Base-by-base conservation (phyloP, 2,888 invertebrate genomes). In the Apamea monoglypha region DNA sequence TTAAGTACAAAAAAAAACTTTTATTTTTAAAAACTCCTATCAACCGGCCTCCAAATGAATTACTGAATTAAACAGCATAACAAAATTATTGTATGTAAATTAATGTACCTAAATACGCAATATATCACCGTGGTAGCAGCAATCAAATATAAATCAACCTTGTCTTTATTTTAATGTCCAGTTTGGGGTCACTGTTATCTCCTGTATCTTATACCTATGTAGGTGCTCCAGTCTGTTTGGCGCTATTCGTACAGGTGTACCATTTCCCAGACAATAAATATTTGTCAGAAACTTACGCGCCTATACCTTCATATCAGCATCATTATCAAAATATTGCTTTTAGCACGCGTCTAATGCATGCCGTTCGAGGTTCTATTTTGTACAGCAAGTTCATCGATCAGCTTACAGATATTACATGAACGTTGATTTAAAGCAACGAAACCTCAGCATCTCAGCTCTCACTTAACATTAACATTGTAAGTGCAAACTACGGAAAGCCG, bases 141-240 rank as follows among this genome's bases (percentile, higher is more conserved):
- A 81, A 83, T 87, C 74, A 88, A 85, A 87, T 82, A 78, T 83
- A 85, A 84, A 87, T 87, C 83, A 90, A 88, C 82, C 83, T 86
- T 83, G 89, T 81, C 70, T 84, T 83, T 84, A 88, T 86, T 87
- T 81, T 81, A 79, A 83, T 78, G 80, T 84, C 76, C 81, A 81
- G 77, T 83, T 82, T 81, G 82, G 84, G 89, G 90, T 88, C 85
- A 90, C 10, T 68, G 79, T 87, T 90, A 90, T 90, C 88, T 82
- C 44, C 40, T 76, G 74, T 84, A 84, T 85, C 74, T 67, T 76
- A 74, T 75, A 75, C 56, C 61, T 83, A 82, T 68, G 40, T 81
- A 78, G 78, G 72, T 79, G 74, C 74, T 80, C 77, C 68, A 70
- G 59, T 63, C 47, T 81, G 61, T 85, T 69, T 32, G 29, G 53